These are phyloP conservation scores for Archaeoteleia sp. DNA, from an alignment of 2,888 invertebrate species.

Conservation along the genomic window DNA sequence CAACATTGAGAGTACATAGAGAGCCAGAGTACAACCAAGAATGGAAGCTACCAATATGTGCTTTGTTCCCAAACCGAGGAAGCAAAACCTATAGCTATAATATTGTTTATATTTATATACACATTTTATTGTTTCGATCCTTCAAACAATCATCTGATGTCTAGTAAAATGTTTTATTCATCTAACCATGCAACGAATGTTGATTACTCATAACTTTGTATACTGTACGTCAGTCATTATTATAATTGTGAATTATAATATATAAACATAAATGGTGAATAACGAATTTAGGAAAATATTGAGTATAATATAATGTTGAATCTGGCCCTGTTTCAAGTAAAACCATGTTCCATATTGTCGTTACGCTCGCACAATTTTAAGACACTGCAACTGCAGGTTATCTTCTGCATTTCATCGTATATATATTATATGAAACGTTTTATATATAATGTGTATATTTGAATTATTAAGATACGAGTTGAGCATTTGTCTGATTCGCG, in stretches of 20 bases:
- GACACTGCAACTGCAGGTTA: conserved; percentile 22
- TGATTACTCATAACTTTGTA: too few relatives aligned
- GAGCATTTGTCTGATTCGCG: conserved; percentile 27
- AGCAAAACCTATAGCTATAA: background rate
- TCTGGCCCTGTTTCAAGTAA: conserved; percentile 22
- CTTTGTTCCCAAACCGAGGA: conserved; percentile 15
- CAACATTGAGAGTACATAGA: conserved; percentile 36
- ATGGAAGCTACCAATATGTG: conserved; percentile 14
- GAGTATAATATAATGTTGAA: conserved; percentile 14
- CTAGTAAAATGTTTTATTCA: too few relatives aligned
- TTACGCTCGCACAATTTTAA: conserved; percentile 27
- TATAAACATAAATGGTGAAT: conserved; percentile 18
- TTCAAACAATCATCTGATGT: too few relatives aligned
- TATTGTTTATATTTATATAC: background rate
- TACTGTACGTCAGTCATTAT: too few relatives aligned
- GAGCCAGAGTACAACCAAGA: conserved; percentile 19
- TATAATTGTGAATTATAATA: too few relatives aligned
- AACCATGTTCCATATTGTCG: conserved; percentile 41
- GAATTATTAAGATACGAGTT: conserved; percentile 21
- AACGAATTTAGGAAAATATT: conserved; percentile 23
- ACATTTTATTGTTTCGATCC: background rate
- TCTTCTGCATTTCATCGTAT: conserved; percentile 8
- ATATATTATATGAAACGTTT: conserved; percentile 23
- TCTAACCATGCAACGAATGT: too few relatives aligned
- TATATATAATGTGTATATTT: conserved; percentile 35